phyloP scores from a whole-genome alignment of 2,797 vertebrate species.

The Spinus pinus region DNA sequence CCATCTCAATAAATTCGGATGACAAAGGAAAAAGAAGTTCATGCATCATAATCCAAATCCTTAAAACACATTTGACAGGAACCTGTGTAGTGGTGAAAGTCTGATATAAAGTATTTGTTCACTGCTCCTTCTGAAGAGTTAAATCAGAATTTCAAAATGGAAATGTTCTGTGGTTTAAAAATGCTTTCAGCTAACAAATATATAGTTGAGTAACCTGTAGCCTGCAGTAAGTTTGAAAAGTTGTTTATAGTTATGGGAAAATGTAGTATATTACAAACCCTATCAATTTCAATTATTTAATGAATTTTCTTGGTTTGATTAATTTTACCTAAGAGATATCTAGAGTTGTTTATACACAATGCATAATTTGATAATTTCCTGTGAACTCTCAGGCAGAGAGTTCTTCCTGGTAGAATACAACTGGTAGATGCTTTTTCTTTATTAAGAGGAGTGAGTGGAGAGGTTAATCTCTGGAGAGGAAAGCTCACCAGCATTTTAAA shows the following conservation, averaged over 20 bases:
- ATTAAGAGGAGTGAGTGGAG: background rate
- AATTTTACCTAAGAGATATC: background rate
- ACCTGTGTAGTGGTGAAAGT: background rate
- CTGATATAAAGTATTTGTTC: background rate
- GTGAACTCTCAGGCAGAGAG: background rate
- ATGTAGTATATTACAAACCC: background rate
- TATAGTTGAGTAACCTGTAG: background rate
- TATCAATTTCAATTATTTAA: background rate
- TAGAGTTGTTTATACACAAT: background rate
- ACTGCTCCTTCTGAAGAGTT: background rate
- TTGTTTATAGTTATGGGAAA: background rate
- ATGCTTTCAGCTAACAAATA: background rate
- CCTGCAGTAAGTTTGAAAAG: background rate
- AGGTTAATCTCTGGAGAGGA: background rate
- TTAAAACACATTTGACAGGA: background rate
- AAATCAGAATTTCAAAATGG: background rate
- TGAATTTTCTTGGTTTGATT: background rate
- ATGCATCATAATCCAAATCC: background rate
- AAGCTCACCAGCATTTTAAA: background rate
- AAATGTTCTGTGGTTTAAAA: background rate
- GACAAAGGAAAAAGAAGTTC: background rate
- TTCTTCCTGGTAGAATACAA: background rate
- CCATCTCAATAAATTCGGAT: background rate
- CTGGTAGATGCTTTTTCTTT: background rate
- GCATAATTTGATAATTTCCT: background rate